A percentile compares a stretch with the other conserved stretches of the same genome.
These are phyloP conservation scores for Anarhynchus alexandrinus DNA, from an alignment of 2,113 vertebrate genomes.

Conservation along the genomic window DNA sequence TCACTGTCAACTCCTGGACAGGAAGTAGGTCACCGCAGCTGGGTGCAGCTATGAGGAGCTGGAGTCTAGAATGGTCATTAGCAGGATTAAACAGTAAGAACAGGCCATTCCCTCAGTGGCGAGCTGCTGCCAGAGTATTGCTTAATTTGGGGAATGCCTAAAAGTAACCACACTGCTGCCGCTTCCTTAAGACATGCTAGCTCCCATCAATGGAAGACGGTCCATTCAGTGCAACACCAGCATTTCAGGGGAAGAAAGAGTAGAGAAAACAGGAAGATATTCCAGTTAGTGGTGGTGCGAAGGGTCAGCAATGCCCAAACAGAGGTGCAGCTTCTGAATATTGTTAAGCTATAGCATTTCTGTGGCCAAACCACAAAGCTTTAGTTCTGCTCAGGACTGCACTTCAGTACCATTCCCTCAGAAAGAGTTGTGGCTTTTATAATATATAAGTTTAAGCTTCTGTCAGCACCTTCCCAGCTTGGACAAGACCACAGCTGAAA, in stretches of 20 bases:
- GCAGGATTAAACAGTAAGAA: slow-evolving; percentile 42
- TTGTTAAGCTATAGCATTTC: background rate
- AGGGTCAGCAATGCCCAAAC: background rate
- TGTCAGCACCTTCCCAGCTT: background rate
- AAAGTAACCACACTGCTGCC: background rate
- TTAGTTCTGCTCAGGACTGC: background rate
- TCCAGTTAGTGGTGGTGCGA: background rate
- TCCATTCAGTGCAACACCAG: background rate
- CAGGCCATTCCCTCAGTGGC: slow-evolving; percentile 29
- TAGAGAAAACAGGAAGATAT: background rate
- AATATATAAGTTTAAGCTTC: background rate
- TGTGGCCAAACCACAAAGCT: background rate
- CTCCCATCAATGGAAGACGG: background rate
- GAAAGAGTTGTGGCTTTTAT: background rate
- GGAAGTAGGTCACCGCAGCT: slow-evolving; percentile 71
- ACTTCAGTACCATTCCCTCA: background rate
- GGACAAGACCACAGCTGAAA: background rate
- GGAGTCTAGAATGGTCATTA: slow-evolving; percentile 31
- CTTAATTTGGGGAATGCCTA: slow-evolving; percentile 26
- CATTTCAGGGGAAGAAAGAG: background rate
- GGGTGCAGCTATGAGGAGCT: slow-evolving; percentile 44
- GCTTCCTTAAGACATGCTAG: background rate
- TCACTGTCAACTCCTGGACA: background rate
- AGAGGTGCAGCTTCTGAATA: background rate
- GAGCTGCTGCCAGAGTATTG: slow-evolving; percentile 32